Conservation (phyloP, 2,797 vertebrate genomes). For the Pitangus sulphuratus region DNA sequence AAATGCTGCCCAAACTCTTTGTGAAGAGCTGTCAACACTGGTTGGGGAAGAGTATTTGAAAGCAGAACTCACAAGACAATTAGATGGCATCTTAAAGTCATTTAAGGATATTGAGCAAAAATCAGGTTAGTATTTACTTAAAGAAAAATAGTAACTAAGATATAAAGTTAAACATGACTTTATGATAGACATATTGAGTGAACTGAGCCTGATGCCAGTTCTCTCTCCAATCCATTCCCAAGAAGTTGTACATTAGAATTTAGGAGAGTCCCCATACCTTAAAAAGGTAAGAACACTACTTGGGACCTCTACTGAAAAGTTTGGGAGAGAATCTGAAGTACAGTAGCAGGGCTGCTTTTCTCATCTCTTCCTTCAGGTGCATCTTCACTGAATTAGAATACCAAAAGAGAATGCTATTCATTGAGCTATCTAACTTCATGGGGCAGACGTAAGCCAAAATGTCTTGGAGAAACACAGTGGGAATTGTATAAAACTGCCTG, state of each 20-base stretch:
- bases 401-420: background rate
- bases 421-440: background rate
- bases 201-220: background rate
- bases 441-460: background rate
- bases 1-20: conserved; percentile 84
- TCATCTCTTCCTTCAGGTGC: background rate
- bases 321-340: background rate
- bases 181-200: background rate
- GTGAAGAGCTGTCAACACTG: conserved; percentile 85
- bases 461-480: background rate
- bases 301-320: background rate
- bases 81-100: conserved; percentile 89
- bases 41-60: conserved; percentile 95
- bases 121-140: conserved; percentile 85
- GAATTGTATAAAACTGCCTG: background rate
- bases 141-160: background rate
- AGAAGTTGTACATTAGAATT: background rate
- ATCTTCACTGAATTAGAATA: background rate
- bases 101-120: conserved; percentile 92
- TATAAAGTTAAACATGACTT: background rate
- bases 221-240: background rate
- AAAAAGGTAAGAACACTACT: background rate
- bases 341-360: background rate
- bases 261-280: background rate
- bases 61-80: conserved; percentile 89